Evolutionary conservation across 2,113 vertebrate genomes (phyloP), one percentile per base, ranked within the genome.

Genomic region (Coryphaenoides rupestris): DNA sequence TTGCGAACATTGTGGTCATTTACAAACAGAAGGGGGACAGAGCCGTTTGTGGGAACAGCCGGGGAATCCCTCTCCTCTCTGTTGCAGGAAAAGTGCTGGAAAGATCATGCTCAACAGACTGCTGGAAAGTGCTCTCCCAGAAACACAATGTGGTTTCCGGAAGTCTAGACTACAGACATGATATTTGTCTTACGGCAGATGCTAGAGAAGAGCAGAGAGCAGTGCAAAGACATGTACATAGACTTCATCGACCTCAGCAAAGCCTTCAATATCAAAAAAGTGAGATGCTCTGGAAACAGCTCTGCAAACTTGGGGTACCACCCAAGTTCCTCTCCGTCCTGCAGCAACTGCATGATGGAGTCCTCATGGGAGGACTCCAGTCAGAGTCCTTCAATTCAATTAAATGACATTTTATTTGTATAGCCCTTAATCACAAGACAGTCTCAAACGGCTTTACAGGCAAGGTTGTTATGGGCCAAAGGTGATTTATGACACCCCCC

Each of bases 141-240:
- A 64, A 64, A 54, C 52, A 17, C 62, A 63, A 16, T 63, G n/a
- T n/a, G n/a, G n/a, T n/a, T n/a, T n/a, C n/a, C n/a, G n/a, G n/a
- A n/a, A n/a, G n/a, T n/a, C n/a, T 23, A 55, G 50, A 52, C n/a
- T 55, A 64, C 19, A 10, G 52, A 64, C 62, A 64, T 64, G 62
- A 5, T 55, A n/a, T 54, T 54, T 54, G 52, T 54, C 52, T 7
- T 7, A 21, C 9, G 52, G 63, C 54, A 65, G 40, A 5, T 45
- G 40, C 40, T 6, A 45, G 13, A 45, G 5, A 45, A 45, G 13
- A 45, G 63, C 21, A 65, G 62, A 65, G 62, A 40, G 24, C 24
- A 56, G 17, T n/a, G 22, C 28, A 46, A 45, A 46, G 63, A 55
- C 19, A 19, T 65, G 5, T 50, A 50, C 49, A 50, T 50, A 3